Percentiles rank a stretch among this genome's conserved stretches.
Conservation (phyloP, 1,140 invertebrate species). For the Yoshiicerus persimilis region DNA sequence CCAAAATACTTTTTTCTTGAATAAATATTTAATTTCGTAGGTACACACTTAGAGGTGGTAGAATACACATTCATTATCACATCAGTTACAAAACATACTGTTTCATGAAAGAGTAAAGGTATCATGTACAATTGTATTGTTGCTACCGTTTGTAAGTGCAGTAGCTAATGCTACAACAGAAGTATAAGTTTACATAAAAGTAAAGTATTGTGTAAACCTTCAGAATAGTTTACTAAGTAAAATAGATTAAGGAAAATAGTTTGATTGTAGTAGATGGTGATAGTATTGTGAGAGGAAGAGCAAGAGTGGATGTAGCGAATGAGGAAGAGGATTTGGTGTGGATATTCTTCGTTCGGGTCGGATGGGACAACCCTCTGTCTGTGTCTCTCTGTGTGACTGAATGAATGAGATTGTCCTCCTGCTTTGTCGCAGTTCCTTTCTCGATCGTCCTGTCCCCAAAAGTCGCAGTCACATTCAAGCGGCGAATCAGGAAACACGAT, state of each 20-base stretch:
- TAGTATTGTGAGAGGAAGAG: not conserved
- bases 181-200: too few species aligned
- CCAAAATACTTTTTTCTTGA: too few species aligned
- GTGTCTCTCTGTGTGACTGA: not conserved
- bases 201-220: too few species aligned
- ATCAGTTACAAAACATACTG: too few species aligned
- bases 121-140: too few species aligned
- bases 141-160: too few species aligned
- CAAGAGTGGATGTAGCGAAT: not conserved
- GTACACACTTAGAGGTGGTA: too few species aligned
- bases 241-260: not conserved
- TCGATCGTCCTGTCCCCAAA: not conserved
- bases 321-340: not conserved
- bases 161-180: too few species aligned
- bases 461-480: not conserved
- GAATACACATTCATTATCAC: too few species aligned
- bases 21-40: too few species aligned
- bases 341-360: not conserved
- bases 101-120: too few species aligned
- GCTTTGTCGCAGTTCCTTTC: not conserved
- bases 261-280: not conserved
- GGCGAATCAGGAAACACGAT: not conserved
- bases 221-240: too few species aligned
- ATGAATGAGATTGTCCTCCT: conserved; percentile 9
- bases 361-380: not conserved